Percentiles rank a stretch among this genome's conserved stretches.
Evolutionary conservation across 2,797 vertebrate genomes (phyloP).

Genomic region (Chiroxiphia lanceolata): DNA sequence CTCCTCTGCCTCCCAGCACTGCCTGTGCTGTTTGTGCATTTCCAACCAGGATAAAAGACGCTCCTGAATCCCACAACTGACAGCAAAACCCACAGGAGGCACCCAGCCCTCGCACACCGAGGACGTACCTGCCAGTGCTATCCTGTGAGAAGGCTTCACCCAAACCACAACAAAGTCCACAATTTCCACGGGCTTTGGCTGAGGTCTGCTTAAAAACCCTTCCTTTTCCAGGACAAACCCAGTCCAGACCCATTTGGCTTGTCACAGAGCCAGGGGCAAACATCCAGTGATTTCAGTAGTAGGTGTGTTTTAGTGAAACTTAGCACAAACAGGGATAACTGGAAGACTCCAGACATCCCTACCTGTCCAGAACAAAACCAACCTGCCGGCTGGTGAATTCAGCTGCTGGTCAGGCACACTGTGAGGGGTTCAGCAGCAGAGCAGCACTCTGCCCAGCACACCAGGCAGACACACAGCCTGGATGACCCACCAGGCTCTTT

Average conservation of each 20-base stretch:
- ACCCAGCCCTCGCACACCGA: rapidly evolving
- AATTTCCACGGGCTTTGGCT: neutral
- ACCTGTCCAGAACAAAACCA: neutral
- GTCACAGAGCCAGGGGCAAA: neutral
- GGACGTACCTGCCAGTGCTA: neutral
- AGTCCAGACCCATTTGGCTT: neutral
- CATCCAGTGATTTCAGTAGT: neutral
- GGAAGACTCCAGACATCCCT: neutral
- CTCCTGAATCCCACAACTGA: neutral
- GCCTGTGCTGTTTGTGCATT: rapidly evolving
- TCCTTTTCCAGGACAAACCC: neutral
- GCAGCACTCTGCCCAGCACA: neutral
- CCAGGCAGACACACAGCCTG: rapidly evolving
- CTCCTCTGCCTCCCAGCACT: neutral
- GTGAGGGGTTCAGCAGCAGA: neutral
- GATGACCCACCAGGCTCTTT: neutral
- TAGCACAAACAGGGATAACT: neutral
- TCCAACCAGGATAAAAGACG: rapidly evolving
- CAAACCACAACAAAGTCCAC: neutral
- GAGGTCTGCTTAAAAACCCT: neutral
- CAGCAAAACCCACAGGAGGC: neutral
- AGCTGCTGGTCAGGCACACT: neutral
- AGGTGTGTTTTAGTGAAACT: neutral
- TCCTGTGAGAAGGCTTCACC: neutral
- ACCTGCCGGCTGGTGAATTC: neutral